phyloP scores from a whole-genome alignment of 2,797 vertebrate genomes.

The Gymnoscopelus microlampas region DNA sequence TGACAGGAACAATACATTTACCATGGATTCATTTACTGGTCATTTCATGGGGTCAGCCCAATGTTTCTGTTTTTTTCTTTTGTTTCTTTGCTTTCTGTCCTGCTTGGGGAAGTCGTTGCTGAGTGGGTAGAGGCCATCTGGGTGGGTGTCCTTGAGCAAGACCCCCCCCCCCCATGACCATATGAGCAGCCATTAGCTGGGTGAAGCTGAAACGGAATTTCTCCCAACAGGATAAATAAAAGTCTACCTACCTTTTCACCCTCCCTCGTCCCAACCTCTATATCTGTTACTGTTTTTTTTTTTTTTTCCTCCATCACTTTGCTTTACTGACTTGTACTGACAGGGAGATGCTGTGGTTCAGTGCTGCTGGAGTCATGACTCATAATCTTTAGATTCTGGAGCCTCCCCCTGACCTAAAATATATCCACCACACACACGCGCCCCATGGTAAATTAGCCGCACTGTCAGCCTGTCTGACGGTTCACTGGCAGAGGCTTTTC shows the following conservation, averaged over 20 bases:
- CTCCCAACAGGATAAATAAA: no score
- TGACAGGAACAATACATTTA: no score
- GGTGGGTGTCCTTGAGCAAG: no score
- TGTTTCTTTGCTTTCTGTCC: neutral
- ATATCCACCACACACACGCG: slow-evolving; percentile 30
- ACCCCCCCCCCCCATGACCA: no score
- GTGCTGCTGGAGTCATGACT: no score
- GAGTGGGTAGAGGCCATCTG: no score
- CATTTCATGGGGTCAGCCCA: no score
- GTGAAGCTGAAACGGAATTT: no score
- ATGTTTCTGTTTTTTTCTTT: neutral
- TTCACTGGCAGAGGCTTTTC: slow-evolving; percentile 53
- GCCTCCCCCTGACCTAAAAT: slow-evolving; percentile 18
- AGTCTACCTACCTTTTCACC: neutral
- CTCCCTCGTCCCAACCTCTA: slow-evolving; percentile 1
- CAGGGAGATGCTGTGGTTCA: slow-evolving; percentile 5
- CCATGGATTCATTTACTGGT: no score
- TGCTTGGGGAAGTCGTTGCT: no score
- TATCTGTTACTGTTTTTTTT: neutral
- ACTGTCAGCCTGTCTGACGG: slow-evolving; percentile 54
- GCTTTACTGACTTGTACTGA: slow-evolving; percentile 28
- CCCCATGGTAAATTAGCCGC: slow-evolving; percentile 1
- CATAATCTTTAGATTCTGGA: slow-evolving; percentile 12
- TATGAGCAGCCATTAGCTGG: no score
- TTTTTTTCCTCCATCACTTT: neutral